A percentile compares a stretch with the other conserved stretches of the same genome.
Evolutionary conservation across 2,888 invertebrate species (phyloP).

Genomic region (Apeira syringaria): DNA sequence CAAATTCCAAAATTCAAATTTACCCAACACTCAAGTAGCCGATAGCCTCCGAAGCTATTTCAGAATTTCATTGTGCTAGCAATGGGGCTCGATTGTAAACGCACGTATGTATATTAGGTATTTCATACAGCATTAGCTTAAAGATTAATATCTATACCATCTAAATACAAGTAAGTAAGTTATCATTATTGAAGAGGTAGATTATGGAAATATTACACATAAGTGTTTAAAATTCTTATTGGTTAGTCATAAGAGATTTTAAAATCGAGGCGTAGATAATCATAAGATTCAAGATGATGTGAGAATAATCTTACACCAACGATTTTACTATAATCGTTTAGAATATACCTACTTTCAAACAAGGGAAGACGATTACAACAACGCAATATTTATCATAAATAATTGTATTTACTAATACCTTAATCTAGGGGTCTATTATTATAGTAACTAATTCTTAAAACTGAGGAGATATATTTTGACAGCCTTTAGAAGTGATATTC

Average conservation of each 20-base stretch:
- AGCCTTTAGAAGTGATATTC: slow-evolving; percentile 52
- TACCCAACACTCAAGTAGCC: too few relatives aligned
- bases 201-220: slow-evolving; percentile 45
- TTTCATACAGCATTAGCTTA: too few relatives aligned
- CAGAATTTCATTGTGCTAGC: too few relatives aligned
- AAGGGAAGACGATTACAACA: slow-evolving; percentile 39
- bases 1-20: too few relatives aligned
- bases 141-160: too few relatives aligned
- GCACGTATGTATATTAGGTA: too few relatives aligned
- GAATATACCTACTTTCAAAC: background rate
- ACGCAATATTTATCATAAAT: background rate
- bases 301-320: too few relatives aligned
- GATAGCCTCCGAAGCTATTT: too few relatives aligned
- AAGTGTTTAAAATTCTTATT: slow-evolving; percentile 57
- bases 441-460: background rate
- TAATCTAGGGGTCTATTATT: background rate
- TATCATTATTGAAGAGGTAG: slow-evolving; percentile 63
- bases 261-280: slow-evolving; percentile 59
- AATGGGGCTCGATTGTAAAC: too few relatives aligned
- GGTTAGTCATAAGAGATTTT: slow-evolving; percentile 70
- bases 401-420: background rate
- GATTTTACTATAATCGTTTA: too few relatives aligned
- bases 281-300: slow-evolving; percentile 13
- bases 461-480: too few relatives aligned
- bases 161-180: slow-evolving; percentile 1